phyloP scores from a whole-genome alignment of 2,113 vertebrate genomes.

The Dolichallabes microphthalmus region DNA sequence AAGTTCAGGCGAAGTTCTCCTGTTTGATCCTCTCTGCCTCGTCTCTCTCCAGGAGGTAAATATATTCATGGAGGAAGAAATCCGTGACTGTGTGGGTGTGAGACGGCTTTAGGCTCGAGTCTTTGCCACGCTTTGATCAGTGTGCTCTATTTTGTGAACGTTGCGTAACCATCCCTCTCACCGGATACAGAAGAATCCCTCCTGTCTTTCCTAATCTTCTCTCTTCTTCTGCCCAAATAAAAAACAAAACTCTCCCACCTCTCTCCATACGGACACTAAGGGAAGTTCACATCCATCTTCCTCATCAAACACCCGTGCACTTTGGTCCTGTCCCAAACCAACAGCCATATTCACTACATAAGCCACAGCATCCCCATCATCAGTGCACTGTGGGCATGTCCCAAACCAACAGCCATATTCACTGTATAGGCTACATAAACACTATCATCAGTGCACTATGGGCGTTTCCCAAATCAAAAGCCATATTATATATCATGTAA shows the following conservation, averaged over 20 bases:
- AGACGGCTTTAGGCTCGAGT: conserved; percentile 30
- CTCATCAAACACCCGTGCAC: not conserved
- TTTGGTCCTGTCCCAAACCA: not conserved
- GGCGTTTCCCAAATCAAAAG: not conserved
- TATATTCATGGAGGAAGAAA: conserved; percentile 27
- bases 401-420: not conserved
- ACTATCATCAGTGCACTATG: not conserved
- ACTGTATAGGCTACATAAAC: not conserved
- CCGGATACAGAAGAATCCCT: conserved; percentile 5
- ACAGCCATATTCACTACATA: not conserved
- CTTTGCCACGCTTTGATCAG: conserved; percentile 42
- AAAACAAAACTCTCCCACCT: not conserved
- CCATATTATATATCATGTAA: not conserved
- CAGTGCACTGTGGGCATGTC: not conserved
- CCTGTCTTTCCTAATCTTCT: conserved; percentile 19
- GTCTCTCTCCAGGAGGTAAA: conserved; percentile 33
- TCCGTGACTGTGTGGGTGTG: conserved; percentile 25
- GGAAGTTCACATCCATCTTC: not conserved
- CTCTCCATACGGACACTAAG: not conserved
- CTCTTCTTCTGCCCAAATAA: conserved; percentile 19
- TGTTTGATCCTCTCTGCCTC: conserved; percentile 17
- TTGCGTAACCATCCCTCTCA: conserved; percentile 39
- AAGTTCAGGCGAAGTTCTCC: conserved; percentile 21
- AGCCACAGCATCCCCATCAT: not conserved
- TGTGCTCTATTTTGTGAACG: conserved; percentile 30